Evolutionary conservation across 2,888 invertebrate genomes (phyloP), one percentile per base, ranked within the genome.

Genomic region (Cremastinae sp.): DNA sequence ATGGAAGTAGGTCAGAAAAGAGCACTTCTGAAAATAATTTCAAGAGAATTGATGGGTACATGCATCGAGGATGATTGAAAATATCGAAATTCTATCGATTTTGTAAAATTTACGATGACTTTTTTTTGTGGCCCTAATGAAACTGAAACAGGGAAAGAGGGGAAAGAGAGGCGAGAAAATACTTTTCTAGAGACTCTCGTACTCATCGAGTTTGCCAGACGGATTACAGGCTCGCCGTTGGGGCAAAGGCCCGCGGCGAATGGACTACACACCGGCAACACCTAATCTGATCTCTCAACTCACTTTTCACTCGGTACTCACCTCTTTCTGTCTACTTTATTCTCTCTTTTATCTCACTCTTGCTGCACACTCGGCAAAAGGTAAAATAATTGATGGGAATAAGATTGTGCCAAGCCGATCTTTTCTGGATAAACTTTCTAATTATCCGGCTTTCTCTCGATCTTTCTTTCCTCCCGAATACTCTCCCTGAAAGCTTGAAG

Each of bases 311-410:
- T 71, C 64, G 16, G 18, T 22, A 28, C 22, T 72, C 59, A 28
- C 61, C 39, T 14, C 64, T 72, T 61, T 56, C 43, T 35, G 35
- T 74, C 61, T 49, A 59, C 49, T 47, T 37, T 75, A 28, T 70
- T 69, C 56, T 65, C 61, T 59, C 59, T 59, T 59, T 22, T 55
- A 45, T 73, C 65, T 55, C 73, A 69, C 51, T 45, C 35, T 64
- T 59, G 12, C 49, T 28, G 39, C 69, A 49, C 45, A 53, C 58
- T 51, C 55, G 35, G 43, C 51, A 20, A 39, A 49, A 69, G 74
- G 71, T 66, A 78, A 82, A 80, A 83, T 83, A 83, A 83, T 83
- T 83, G 82, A 83, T 81, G 83, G 75, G 83, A 81, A 82, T 80
- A 79, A 78, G 82, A 82, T 82, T 82, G 77, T 78, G 61, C 65